Evolutionary conservation across 2,888 invertebrate genomes (phyloP).

Genomic region (Oligia latruncula): DNA sequence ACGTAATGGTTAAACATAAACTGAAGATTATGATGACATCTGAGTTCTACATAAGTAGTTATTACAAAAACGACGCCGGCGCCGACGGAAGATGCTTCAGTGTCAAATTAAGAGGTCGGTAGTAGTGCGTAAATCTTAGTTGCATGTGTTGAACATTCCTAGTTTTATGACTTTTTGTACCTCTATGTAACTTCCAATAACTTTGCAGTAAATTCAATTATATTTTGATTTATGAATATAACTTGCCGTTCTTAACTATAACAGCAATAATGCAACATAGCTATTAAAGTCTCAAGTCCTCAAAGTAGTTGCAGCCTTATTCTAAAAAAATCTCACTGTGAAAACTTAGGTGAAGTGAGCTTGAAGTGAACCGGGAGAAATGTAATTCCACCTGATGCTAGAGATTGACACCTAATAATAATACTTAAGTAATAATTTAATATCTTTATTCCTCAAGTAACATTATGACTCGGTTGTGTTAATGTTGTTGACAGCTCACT

Average conservation of each 20-base stretch:
- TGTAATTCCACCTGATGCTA: no score
- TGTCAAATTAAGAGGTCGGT: no score
- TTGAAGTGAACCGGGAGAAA: background rate
- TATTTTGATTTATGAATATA: conserved; percentile 24
- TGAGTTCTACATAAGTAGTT: conserved; percentile 54
- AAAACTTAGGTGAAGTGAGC: background rate
- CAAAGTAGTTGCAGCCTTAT: background rate
- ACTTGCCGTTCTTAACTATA: background rate
- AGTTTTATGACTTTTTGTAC: conserved; percentile 1
- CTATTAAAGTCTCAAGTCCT: background rate
- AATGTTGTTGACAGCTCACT: no score
- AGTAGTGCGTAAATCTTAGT: conserved; percentile 57
- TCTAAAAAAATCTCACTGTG: background rate
- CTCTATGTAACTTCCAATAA: background rate
- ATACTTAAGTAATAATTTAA: no score
- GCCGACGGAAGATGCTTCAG: background rate
- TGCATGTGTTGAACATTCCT: background rate
- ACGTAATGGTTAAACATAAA: conserved; percentile 65
- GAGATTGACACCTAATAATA: no score
- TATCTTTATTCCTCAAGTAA: no score
- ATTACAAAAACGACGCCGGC: conserved; percentile 42
- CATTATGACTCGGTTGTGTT: no score
- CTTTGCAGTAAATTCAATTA: background rate
- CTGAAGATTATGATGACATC: conserved; percentile 60
- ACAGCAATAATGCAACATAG: background rate